These are phyloP conservation scores for Glandiceps talaboti DNA, from an alignment of 53 echinoderm and acorn worm genomes.

Conservation along the genomic window DNA sequence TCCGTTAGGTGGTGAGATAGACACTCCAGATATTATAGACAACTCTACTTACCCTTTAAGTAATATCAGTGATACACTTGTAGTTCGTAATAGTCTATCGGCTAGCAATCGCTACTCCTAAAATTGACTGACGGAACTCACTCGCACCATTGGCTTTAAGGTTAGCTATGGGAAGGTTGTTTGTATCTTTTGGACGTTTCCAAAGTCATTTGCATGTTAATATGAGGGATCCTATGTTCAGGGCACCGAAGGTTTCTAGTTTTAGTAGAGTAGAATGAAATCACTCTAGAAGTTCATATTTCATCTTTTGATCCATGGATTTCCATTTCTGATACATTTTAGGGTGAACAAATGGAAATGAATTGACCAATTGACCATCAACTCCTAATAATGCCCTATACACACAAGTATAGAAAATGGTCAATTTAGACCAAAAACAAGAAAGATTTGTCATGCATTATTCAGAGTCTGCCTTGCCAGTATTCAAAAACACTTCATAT, in stretches of 20 bases:
- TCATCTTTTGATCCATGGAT: too few relatives aligned
- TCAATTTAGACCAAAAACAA: too few relatives aligned
- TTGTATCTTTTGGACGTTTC: not conserved
- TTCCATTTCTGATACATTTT: too few relatives aligned
- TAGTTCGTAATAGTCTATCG: not conserved
- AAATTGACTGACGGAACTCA: too few relatives aligned
- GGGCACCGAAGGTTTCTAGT: not conserved
- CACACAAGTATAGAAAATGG: too few relatives aligned
- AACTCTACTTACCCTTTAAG: not conserved
- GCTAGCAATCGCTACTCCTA: not conserved
- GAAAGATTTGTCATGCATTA: too few relatives aligned
- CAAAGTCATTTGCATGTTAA: too few relatives aligned
- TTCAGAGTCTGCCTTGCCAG: too few relatives aligned
- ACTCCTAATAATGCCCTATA: too few relatives aligned
- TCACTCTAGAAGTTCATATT: too few relatives aligned
- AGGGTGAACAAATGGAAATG: not conserved
- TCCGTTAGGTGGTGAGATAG: conserved; percentile 76
- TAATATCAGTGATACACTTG: not conserved
- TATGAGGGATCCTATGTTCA: not conserved
- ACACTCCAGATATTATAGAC: conserved; percentile 88
- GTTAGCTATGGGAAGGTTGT: not conserved
- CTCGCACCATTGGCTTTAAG: not conserved
- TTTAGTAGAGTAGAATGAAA: too few relatives aligned
- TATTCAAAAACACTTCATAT: too few relatives aligned
- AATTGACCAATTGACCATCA: not conserved